Base-by-base conservation (phyloP, 2,888 invertebrate genomes). In the Rhynchonema sp. region DNA sequence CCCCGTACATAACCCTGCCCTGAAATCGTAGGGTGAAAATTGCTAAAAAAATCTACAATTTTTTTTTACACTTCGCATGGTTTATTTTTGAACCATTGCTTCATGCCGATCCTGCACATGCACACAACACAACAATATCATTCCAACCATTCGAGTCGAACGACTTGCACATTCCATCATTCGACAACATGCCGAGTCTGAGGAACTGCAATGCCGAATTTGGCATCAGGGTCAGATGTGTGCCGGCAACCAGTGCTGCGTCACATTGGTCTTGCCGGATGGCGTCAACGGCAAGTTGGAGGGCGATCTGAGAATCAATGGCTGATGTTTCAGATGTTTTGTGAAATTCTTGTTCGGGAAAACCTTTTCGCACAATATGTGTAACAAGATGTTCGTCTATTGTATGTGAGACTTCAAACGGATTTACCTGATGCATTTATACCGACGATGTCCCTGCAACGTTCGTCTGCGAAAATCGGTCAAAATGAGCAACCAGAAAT, bases 191-290 rank as follows among this genome's bases (percentile, higher is more conserved):
- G 73, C 84, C 84, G 57, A 98, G 80, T 61, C 86, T 83, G 75
- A 89, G 85, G 77, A 96, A 98, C 76, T 94, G 91, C 59, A 94
- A 80, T 28, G 94, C 87, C 69, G 82, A 84, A 61, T 83, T 84
- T 0, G 96, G 94, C 74, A 90, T 91, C 22, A 96, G 78, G 63
- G 88, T 82, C 17, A 96, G 77, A 73, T 87, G 90, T 63, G 83
- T 82, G 61, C 96, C 96, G 56, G 86, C 92, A n/a, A 98, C 90
- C 63, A 98, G 79, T 27, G 96, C 96, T 6, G 89, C 82, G 72
- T 96, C 92, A 77, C 92, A 92, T 72, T 86, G 85, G n/a, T 90
- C 92, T 54, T 81, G 77, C 65, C 84, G 82, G 69, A 94, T 87
- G 46, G 88, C 84, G 63, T 72, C 72, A 58, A 73, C 64, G 58